Percentiles rank a stretch among this genome's conserved stretches.
These are phyloP conservation scores for Ferrisia virgata DNA, from an alignment of 2,888 invertebrate genomes.

Conservation along the genomic window DNA sequence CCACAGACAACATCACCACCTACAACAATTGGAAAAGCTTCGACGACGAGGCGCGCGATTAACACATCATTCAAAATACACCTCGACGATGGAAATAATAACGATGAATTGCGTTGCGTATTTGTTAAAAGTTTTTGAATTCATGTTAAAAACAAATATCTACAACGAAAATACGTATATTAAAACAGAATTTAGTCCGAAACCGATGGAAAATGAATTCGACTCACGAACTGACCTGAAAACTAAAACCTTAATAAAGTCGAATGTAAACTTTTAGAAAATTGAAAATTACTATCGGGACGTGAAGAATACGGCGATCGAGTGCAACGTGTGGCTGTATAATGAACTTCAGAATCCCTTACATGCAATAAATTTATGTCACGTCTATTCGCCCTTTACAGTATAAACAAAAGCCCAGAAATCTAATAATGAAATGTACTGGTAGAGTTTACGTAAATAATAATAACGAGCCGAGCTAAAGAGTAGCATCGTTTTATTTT, in stretches of 20 bases:
- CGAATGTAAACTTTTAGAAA: slow-evolving; percentile 44
- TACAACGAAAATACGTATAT: not conserved
- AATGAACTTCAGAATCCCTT: slow-evolving; percentile 30
- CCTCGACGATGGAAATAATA: not conserved
- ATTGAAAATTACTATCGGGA: slow-evolving; percentile 41
- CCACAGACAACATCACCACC: too few species aligned
- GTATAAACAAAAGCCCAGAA: slow-evolving; percentile 44
- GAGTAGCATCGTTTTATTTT: not conserved
- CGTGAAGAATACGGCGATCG: slow-evolving; percentile 10
- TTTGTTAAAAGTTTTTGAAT: not conserved
- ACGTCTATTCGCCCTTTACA: slow-evolving; percentile 38
- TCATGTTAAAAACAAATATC: slow-evolving; percentile 11
- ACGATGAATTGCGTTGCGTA: not conserved
- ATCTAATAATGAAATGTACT: slow-evolving; percentile 44
- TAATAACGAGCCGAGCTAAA: slow-evolving; percentile 19
- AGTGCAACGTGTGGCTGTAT: slow-evolving; percentile 25
- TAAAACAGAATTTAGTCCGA: slow-evolving; percentile 1
- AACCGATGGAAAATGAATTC: slow-evolving; percentile 36
- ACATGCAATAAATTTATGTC: slow-evolving; percentile 43
- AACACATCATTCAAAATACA: not conserved
- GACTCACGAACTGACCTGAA: slow-evolving; percentile 43
- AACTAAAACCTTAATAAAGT: slow-evolving; percentile 45
- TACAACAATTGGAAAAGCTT: not conserved
- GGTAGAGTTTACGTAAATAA: slow-evolving; percentile 39
- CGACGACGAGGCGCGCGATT: not conserved